Evolutionary conservation across 2,113 vertebrate species (phyloP).

Genomic region (Apteryx owenii): DNA sequence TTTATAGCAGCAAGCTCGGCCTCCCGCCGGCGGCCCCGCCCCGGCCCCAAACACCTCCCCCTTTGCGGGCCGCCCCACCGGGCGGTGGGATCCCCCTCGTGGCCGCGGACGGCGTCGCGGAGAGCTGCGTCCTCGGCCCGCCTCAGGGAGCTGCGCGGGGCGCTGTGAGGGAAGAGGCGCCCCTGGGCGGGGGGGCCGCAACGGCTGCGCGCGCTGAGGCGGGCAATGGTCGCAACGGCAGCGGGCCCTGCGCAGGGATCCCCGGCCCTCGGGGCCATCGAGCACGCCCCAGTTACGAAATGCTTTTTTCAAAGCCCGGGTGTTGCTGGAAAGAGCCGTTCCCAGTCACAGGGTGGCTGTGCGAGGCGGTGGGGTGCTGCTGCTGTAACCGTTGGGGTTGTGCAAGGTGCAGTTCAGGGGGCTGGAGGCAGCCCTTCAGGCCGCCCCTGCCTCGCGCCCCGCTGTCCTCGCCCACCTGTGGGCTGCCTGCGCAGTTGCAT

Average conservation of each 20-base stretch:
- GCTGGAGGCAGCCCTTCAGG: background rate
- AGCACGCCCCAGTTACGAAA: rapidly evolving
- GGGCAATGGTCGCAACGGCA: background rate
- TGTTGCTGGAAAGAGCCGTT: background rate
- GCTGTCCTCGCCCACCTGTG: rapidly evolving
- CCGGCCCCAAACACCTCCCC: background rate
- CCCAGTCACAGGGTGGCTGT: background rate
- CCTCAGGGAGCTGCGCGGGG: background rate
- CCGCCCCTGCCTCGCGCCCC: background rate
- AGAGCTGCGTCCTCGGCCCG: background rate
- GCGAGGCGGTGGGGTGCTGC: background rate
- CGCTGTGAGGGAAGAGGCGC: rapidly evolving
- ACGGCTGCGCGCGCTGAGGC: no score
- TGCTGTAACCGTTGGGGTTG: no score
- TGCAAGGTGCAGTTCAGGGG: no score
- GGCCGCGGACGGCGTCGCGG: background rate
- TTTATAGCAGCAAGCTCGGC: background rate
- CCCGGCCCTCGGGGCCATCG: rapidly evolving
- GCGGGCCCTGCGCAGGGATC: background rate
- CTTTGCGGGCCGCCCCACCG: background rate
- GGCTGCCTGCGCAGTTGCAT: background rate
- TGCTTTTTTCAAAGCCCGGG: no score
- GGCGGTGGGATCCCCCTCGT: background rate
- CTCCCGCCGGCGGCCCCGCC: background rate
- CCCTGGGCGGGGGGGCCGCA: no score